Evolutionary conservation across 1,140 invertebrate species (phyloP).

Genomic region (Pachypsylla venusta): DNA sequence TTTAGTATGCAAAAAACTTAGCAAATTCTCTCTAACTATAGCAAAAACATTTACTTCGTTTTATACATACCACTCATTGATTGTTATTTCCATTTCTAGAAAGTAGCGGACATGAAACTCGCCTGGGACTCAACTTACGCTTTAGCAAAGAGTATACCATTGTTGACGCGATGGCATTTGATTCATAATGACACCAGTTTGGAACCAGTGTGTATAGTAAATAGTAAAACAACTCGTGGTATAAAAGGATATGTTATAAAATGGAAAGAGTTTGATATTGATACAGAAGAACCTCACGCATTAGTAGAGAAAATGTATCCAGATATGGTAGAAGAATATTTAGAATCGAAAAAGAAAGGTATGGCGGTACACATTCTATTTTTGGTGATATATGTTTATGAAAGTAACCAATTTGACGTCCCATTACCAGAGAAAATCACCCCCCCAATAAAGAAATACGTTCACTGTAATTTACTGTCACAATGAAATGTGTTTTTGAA

Average conservation of each 20-base stretch:
- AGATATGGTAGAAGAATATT: slow-evolving; percentile 42
- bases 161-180: slow-evolving; percentile 56
- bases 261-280: slow-evolving; percentile 34
- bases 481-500: no score
- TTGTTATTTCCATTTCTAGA: slow-evolving; percentile 33
- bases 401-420: no score
- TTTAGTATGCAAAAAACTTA: no score
- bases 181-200: slow-evolving; percentile 26
- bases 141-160: slow-evolving; percentile 58
- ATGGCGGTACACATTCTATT: no score
- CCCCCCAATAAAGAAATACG: no score
- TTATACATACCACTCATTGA: slow-evolving; percentile 12
- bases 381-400: no score
- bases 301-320: slow-evolving; percentile 48
- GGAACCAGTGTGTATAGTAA: slow-evolving; percentile 20
- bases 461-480: no score
- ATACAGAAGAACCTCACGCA: slow-evolving; percentile 49
- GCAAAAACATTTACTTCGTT: no score
- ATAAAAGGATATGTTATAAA: slow-evolving; percentile 27
- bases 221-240: slow-evolving; percentile 19
- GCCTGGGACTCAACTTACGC: slow-evolving; percentile 60
- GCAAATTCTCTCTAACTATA: no score
- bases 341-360: slow-evolving; percentile 36
- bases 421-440: no score
- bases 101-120: slow-evolving; percentile 45